Conservation (phyloP, 2,888 invertebrate genomes). For the Cheilosia grossa region DNA sequence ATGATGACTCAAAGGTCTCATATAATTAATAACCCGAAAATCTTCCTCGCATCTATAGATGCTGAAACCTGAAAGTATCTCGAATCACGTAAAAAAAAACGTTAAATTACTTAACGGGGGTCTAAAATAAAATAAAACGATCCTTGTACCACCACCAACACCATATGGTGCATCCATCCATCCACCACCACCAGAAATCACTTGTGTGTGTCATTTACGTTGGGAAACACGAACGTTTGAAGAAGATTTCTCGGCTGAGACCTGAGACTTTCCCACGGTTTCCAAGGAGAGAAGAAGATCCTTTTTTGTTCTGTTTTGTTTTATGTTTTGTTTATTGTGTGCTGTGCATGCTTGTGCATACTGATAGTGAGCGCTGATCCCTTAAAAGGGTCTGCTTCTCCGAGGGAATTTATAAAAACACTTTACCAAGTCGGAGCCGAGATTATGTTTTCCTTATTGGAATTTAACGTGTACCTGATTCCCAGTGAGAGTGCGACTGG, state of each 20-base stretch:
- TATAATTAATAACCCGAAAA: conserved; percentile 57
- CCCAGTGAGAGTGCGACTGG: conserved; percentile 48
- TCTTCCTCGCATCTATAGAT: conserved; percentile 36
- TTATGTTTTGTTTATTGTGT: conserved; percentile 57
- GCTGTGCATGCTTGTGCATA: conserved; percentile 65
- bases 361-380: conserved; percentile 60
- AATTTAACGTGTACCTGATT: conserved; percentile 57
- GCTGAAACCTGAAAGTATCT: conserved; percentile 29
- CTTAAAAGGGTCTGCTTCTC: conserved; percentile 49
- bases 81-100: conserved; percentile 45
- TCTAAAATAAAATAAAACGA: conserved; percentile 56
- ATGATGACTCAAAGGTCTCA: conserved; percentile 32
- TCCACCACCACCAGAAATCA: conserved; percentile 50
- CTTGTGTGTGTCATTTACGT: conserved; percentile 71
- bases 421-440: conserved; percentile 36
- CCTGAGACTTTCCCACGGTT: conserved; percentile 65
- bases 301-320: conserved; percentile 55
- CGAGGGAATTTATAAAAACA: conserved; percentile 48
- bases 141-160: conserved; percentile 53
- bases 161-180: conserved; percentile 58
- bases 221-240: conserved; percentile 39
- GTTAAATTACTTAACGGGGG: conserved; percentile 61
- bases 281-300: conserved; percentile 57
- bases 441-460: conserved; percentile 56
- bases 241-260: conserved; percentile 44